These are phyloP conservation scores for Desmodus rotundus DNA, from an alignment of 2,113 vertebrate species.

Conservation along the genomic window DNA sequence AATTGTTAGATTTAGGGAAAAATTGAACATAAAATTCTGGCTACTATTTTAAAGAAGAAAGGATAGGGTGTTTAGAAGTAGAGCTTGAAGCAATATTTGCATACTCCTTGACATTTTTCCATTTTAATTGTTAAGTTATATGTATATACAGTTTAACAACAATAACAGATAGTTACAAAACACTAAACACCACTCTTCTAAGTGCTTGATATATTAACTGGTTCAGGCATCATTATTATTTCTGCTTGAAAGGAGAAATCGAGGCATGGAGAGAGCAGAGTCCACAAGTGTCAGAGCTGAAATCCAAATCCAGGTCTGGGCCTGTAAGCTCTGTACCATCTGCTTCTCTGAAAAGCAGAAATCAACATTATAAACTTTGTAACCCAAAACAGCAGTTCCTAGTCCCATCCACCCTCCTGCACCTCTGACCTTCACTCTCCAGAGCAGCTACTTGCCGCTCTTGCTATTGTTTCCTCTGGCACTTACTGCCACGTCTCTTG, in stretches of 20 bases:
- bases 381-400: neutral
- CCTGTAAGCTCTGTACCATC: accelerated
- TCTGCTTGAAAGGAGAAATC: neutral
- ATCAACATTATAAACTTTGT: neutral
- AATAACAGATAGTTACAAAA: neutral
- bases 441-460: neutral
- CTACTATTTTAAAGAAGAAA: neutral
- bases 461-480: neutral
- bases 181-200: neutral
- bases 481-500: neutral
- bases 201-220: neutral
- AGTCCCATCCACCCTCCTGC: neutral
- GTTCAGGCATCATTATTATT: neutral
- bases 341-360: neutral
- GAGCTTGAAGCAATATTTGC: neutral
- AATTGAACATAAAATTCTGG: neutral
- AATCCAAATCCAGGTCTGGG: neutral
- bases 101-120: neutral
- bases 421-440: neutral
- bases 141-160: neutral
- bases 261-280: neutral
- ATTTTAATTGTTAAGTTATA: neutral
- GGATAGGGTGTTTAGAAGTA: neutral
- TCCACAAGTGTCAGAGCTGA: neutral
- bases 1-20: neutral